Conservation (phyloP, 1,140 invertebrate species). For the Aphaenogaster ashmeadi region DNA sequence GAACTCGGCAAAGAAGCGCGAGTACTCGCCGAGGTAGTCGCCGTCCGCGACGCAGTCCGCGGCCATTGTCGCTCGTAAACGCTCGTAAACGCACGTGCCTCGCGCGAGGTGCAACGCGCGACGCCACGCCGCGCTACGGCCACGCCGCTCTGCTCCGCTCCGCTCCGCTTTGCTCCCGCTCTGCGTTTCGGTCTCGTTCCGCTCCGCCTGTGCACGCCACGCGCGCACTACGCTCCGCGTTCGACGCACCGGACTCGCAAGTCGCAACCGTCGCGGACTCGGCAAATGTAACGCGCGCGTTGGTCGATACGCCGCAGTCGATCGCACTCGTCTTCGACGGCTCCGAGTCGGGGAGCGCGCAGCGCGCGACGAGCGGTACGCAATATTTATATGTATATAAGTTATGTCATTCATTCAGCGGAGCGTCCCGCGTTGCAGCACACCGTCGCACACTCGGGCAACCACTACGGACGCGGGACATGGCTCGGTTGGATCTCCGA, state of each 20-base stretch:
- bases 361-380: constrained; percentile 22
- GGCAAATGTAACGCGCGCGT: no score
- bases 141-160: neutral
- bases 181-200: neutral
- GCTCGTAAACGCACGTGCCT: neutral
- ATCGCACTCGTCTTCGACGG: neutral
- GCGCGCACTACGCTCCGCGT: neutral
- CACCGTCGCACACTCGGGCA: constrained; percentile 48
- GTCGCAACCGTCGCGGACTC: no score
- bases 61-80: constrained; percentile 71
- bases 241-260: neutral
- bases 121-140: neutral
- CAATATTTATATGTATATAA: constrained; percentile 70
- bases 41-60: constrained; percentile 84
- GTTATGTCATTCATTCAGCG: constrained; percentile 77
- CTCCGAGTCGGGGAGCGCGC: neutral
- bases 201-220: neutral
- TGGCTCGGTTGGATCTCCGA: neutral
- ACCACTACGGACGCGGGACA: constrained; percentile 48
- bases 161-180: neutral
- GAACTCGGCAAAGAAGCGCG: constrained; percentile 91
- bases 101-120: neutral
- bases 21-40: constrained; percentile 90
- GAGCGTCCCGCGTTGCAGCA: constrained; percentile 51
- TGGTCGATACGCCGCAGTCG: no score